Percentiles rank a stretch among this genome's conserved stretches.
These are phyloP conservation scores for Pyrochroa serraticornis DNA, from an alignment of 2,888 invertebrate genomes.

Conservation along the genomic window DNA sequence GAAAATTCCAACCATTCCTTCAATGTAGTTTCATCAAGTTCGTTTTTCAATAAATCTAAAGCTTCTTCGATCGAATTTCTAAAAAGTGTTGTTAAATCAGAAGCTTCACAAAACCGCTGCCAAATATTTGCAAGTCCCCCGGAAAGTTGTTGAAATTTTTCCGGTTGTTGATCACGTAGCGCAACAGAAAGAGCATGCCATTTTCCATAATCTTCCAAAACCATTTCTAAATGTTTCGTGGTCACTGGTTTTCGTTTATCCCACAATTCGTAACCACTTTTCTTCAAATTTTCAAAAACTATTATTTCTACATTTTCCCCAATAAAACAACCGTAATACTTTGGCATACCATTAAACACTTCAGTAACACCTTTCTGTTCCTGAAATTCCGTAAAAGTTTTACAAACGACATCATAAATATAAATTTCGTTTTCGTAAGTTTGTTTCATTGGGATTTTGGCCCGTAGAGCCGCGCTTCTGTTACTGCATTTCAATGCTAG, in stretches of 20 bases:
- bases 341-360: slow-evolving; percentile 25
- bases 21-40: background rate
- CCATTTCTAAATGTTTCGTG: slow-evolving; percentile 37
- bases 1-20: background rate
- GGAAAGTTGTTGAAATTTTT: slow-evolving; percentile 1
- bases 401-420: slow-evolving; percentile 3
- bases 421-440: slow-evolving; percentile 10
- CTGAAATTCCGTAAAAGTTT: slow-evolving; percentile 9
- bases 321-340: slow-evolving; percentile 30
- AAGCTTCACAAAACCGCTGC: background rate
- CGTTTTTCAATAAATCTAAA: background rate
- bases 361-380: background rate
- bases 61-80: background rate
- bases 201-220: slow-evolving; percentile 40
- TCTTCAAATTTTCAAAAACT: slow-evolving; percentile 38
- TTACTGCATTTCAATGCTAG: slow-evolving; percentile 20
- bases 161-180: slow-evolving; percentile 5
- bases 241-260: slow-evolving; percentile 37
- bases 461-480: slow-evolving; percentile 1
- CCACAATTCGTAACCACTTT: slow-evolving; percentile 32
- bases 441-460: slow-evolving; percentile 5
- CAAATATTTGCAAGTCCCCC: background rate
- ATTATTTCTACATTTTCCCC: slow-evolving; percentile 31
- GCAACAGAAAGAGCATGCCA: slow-evolving; percentile 14
- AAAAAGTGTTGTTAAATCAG: background rate